Conservation (phyloP, 2,797 vertebrate species). For the Protosalanx chinensis region DNA sequence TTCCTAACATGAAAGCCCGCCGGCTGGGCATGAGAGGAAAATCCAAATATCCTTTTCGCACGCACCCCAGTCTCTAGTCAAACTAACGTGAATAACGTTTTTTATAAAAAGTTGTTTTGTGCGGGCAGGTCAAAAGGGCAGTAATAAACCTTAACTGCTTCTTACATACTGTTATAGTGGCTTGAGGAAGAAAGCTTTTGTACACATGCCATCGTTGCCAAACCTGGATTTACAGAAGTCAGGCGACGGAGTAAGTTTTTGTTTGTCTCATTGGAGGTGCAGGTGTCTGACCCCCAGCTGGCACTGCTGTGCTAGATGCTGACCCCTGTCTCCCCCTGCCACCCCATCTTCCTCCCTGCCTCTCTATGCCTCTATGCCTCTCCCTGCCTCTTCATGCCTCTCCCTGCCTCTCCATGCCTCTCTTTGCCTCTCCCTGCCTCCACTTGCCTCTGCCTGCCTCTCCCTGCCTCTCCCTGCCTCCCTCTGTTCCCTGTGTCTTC, state of each 20-base stretch:
- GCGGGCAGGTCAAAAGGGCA: background rate
- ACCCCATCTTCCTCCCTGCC: background rate
- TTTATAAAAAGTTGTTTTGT: no score
- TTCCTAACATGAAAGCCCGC: conserved; percentile 99
- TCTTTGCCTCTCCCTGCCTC: no score
- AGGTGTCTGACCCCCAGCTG: background rate
- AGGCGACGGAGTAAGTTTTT: conserved; percentile 86
- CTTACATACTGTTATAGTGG: conserved; percentile 98
- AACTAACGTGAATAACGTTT: background rate
- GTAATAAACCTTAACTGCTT: conserved; percentile 78
- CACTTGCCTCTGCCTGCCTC: no score
- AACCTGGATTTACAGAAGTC: conserved; percentile 97
- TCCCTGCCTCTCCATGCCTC: no score
- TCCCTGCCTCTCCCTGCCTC: background rate
- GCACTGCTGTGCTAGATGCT: background rate
- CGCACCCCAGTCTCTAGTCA: background rate
- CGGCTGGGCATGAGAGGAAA: conserved; percentile 98
- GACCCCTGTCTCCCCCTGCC: no score
- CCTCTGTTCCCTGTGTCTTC: conserved; percentile 11
- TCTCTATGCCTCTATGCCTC: background rate
- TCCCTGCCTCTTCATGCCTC: no score
- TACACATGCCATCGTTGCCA: conserved; percentile 97
- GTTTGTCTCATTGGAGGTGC: background rate
- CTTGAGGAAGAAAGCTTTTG: conserved; percentile 98
- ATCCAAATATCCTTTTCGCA: conserved; percentile 98